Conservation (phyloP, 2,797 vertebrate genomes). For the Tiaroga cobitis region DNA sequence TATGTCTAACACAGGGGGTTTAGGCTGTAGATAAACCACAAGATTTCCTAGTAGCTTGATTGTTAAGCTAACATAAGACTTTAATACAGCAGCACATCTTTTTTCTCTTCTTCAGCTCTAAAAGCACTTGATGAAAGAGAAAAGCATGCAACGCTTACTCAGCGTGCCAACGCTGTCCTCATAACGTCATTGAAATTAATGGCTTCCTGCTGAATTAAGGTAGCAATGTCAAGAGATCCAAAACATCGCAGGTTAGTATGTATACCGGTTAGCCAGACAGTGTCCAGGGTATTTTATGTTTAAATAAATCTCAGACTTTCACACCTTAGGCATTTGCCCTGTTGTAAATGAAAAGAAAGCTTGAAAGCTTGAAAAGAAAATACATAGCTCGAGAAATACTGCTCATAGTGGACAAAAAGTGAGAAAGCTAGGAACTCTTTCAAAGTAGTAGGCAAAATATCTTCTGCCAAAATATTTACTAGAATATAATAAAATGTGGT, state of each 20-base stretch:
- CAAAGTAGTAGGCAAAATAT: too few relatives aligned
- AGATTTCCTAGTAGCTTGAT: constrained; percentile 25
- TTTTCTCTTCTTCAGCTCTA: background rate
- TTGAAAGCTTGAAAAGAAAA: background rate
- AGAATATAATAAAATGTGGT: background rate
- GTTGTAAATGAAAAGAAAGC: constrained; percentile 28
- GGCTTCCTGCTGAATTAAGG: constrained; percentile 61
- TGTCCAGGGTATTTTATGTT: constrained; percentile 51
- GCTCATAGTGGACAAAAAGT: background rate
- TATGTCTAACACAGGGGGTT: constrained; percentile 23
- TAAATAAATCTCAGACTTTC: constrained; percentile 47
- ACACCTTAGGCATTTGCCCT: constrained; percentile 27
- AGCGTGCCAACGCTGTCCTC: constrained; percentile 52
- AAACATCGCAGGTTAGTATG: constrained; percentile 52
- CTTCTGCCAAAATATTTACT: background rate
- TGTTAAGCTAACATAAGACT: constrained; percentile 35
- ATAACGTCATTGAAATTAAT: constrained; percentile 64
- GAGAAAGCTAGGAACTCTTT: background rate
- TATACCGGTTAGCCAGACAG: constrained; percentile 55
- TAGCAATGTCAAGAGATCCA: constrained; percentile 52
- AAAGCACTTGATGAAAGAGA: constrained; percentile 37
- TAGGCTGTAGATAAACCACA: constrained; percentile 24
- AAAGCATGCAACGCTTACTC: constrained; percentile 8
- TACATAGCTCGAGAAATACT: background rate
- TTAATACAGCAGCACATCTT: constrained; percentile 1